Conservation (phyloP, 2,797 vertebrate species). For the Enteromius trimaculatus region DNA sequence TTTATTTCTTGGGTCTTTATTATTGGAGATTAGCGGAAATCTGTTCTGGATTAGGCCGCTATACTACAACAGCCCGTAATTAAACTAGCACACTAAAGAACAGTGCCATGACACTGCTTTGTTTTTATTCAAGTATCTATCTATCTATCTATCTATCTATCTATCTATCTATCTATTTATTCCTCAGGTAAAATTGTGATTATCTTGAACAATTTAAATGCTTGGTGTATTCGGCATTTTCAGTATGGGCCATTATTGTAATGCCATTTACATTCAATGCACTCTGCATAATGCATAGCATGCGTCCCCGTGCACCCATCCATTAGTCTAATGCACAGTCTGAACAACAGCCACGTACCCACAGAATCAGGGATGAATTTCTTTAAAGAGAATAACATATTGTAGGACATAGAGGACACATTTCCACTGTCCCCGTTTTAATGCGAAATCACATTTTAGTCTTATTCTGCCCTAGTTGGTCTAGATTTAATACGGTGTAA, state of each 20-base stretch:
- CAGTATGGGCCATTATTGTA: conserved; percentile 13
- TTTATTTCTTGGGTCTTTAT: conserved; percentile 66
- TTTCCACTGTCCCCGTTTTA: conserved; percentile 13
- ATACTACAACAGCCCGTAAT: conserved; percentile 52
- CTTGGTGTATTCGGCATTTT: background rate
- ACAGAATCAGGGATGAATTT: background rate
- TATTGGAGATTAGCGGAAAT: conserved; percentile 77
- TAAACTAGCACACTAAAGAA: conserved; percentile 71
- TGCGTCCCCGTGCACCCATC: conserved; percentile 38
- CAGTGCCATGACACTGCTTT: conserved; percentile 56
- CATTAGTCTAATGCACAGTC: conserved; percentile 48
- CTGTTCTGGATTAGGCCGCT: conserved; percentile 76
- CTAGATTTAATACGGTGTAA: conserved; percentile 66
- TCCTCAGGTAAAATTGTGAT: background rate
- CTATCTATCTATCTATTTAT: background rate
- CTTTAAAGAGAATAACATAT: conserved; percentile 16
- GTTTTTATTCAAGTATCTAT: conserved; percentile 56
- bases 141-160: conserved; percentile 10
- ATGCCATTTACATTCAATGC: conserved; percentile 47
- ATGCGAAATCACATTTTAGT: conserved; percentile 35
- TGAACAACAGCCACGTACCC: conserved; percentile 18
- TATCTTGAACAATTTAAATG: background rate
- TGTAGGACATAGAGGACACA: conserved; percentile 23
- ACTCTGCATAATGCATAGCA: conserved; percentile 43
- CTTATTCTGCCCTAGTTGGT: conserved; percentile 51